These are phyloP conservation scores for Neuroterus valhalla DNA, from an alignment of 1,140 invertebrate species.

Conservation along the genomic window DNA sequence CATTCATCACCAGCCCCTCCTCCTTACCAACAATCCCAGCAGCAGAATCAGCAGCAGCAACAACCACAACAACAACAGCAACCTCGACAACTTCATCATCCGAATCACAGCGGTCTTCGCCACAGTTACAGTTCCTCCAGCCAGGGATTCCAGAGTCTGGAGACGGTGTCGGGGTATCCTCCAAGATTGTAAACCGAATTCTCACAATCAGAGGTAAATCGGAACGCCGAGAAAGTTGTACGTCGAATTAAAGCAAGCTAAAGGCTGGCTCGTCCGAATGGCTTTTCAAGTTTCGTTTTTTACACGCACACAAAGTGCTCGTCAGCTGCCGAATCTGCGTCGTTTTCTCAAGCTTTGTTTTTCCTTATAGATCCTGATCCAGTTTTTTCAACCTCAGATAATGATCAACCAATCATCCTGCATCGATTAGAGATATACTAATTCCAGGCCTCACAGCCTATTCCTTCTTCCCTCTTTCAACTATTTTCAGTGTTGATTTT, in stretches of 20 bases:
- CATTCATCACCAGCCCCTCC: conserved; percentile 48
- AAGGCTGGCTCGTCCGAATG: conserved; percentile 65
- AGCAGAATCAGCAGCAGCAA: conserved; percentile 50
- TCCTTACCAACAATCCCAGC: conserved; percentile 46
- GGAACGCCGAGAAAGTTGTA: conserved; percentile 50
- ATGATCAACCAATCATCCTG: too few species aligned
- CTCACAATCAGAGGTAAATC: conserved; percentile 69
- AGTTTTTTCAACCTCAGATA: neutral
- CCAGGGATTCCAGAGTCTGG: conserved; percentile 55
- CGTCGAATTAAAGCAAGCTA: conserved; percentile 52
- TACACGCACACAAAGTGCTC: conserved; percentile 20
- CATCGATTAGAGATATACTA: too few species aligned
- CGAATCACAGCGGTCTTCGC: conserved; percentile 49
- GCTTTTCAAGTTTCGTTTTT: conserved; percentile 55
- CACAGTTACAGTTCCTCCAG: conserved; percentile 56
- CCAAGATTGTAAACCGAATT: conserved; percentile 72
- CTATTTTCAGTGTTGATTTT: too few species aligned
- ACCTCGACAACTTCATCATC: conserved; percentile 37
- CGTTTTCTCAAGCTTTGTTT: conserved; percentile 19
- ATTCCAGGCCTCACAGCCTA: too few species aligned
- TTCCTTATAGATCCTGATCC: neutral
- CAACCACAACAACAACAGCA: conserved; percentile 40
- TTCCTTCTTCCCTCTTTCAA: too few species aligned
- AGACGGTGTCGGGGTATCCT: conserved; percentile 65
- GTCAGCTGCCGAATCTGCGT: conserved; percentile 8